phyloP scores from a whole-genome alignment of 2,888 invertebrate species.

The Chrysolina oricalcia region DNA sequence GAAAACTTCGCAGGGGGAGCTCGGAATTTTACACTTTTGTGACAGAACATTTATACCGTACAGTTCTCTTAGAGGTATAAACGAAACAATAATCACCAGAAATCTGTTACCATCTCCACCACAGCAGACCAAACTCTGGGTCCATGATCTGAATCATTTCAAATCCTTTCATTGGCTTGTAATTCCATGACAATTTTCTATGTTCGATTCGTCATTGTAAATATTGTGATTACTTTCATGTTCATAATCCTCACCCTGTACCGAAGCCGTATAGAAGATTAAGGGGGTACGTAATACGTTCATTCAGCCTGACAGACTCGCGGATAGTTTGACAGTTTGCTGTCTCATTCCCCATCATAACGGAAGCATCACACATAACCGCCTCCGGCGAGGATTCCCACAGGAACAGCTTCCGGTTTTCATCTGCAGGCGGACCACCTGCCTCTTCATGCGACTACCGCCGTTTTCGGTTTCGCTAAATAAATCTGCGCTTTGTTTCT shows the following conservation, averaged over 20 bases:
- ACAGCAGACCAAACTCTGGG: too few species aligned
- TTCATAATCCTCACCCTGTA: background rate
- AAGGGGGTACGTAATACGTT: constrained; percentile 30
- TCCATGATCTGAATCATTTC: too few species aligned
- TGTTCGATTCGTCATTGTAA: too few species aligned
- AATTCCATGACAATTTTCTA: too few species aligned
- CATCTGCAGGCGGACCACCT: constrained; percentile 53
- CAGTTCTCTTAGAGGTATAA: too few species aligned
- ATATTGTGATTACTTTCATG: background rate
- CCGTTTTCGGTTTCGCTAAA: constrained; percentile 14
- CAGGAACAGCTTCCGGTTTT: constrained; percentile 55
- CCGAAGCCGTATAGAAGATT: background rate
- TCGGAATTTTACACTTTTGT: too few species aligned
- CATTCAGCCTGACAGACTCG: constrained; percentile 34
- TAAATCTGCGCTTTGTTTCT: constrained; percentile 19
- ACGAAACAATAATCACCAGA: too few species aligned
- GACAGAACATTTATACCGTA: too few species aligned
- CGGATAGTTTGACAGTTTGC: constrained; percentile 49
- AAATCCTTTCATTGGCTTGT: too few species aligned
- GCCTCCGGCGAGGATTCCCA: constrained; percentile 56
- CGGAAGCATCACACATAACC: constrained; percentile 60
- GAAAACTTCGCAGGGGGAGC: too few species aligned
- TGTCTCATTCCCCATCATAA: constrained; percentile 51
- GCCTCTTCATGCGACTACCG: constrained; percentile 37
- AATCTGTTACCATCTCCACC: too few species aligned